A percentile compares a stretch with the other conserved stretches of the same genome.
phyloP scores from a whole-genome alignment of 2,113 vertebrate genomes.

The Brachypteracias leptosomus region DNA sequence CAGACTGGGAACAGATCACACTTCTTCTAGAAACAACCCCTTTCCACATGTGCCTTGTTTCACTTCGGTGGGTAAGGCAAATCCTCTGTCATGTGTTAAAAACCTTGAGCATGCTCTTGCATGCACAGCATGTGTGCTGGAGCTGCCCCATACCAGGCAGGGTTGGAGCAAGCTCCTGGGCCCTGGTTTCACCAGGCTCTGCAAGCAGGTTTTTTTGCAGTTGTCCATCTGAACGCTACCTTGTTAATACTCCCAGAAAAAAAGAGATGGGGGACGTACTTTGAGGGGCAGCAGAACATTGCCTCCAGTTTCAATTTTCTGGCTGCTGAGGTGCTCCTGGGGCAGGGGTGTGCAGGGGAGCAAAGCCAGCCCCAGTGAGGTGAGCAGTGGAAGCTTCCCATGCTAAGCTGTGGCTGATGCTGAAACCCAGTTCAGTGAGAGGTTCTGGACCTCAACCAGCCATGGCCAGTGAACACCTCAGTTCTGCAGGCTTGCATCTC shows the following conservation, averaged over 20 bases:
- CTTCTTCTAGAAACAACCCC: background rate
- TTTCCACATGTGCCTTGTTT: background rate
- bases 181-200: fast-evolving
- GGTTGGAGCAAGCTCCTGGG: background rate
- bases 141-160: background rate
- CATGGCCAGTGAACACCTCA: background rate
- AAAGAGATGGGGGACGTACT: background rate
- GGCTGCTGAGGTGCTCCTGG: background rate
- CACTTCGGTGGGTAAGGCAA: background rate
- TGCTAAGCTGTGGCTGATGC: background rate
- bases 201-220: background rate
- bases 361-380: background rate
- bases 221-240: background rate
- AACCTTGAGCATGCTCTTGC: background rate
- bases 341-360: fast-evolving
- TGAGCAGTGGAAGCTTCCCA: fast-evolving
- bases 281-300: background rate
- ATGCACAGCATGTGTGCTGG: background rate
- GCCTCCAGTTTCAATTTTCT: background rate
- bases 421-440: background rate
- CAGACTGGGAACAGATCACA: background rate
- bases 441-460: background rate
- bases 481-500: background rate
- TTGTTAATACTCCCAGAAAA: background rate
- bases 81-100: background rate